These are phyloP conservation scores for Stichodactyla mertensii DNA, from an alignment of 64 coral and sea anemone species.

Conservation along the genomic window DNA sequence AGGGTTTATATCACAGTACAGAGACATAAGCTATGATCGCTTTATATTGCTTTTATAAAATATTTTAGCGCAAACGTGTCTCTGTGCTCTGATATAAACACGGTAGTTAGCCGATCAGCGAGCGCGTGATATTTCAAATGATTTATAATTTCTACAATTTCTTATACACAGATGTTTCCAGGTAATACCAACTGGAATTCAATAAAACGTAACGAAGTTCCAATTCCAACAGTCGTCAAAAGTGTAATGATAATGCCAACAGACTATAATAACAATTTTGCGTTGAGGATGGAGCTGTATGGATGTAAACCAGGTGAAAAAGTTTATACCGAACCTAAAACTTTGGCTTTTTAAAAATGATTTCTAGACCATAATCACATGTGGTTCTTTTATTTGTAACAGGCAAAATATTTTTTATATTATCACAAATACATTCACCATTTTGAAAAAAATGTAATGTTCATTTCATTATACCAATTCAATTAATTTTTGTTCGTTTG, in stretches of 20 bases:
- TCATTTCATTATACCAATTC: background rate
- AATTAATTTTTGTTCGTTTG: background rate
- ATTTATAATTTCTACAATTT: too few species aligned
- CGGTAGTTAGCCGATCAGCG: too few species aligned
- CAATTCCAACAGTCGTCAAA: conserved; percentile 39
- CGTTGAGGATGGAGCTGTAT: conserved; percentile 72
- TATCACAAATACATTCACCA: too few species aligned
- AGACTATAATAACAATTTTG: conserved; percentile 60
- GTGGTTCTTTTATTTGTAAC: too few species aligned
- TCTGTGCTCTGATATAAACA: too few species aligned
- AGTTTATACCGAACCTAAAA: background rate
- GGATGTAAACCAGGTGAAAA: conserved; percentile 73
- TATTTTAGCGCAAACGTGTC: too few species aligned
- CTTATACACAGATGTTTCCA: conserved; percentile 41
- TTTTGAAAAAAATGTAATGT: background rate
- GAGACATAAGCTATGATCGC: too few species aligned
- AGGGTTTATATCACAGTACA: too few species aligned
- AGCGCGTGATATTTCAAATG: too few species aligned
- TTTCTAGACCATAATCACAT: background rate
- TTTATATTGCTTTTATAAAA: too few species aligned
- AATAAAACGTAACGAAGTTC: conserved; percentile 49
- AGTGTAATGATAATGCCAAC: conserved; percentile 44
- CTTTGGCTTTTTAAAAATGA: background rate
- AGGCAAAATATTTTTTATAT: too few species aligned
- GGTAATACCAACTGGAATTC: conserved; percentile 55